Evolutionary conservation across 37 sponge, comb jelly and placozoan species (phyloP), one percentile per base, ranked within the genome.

Genomic region (Spongia lamella): DNA sequence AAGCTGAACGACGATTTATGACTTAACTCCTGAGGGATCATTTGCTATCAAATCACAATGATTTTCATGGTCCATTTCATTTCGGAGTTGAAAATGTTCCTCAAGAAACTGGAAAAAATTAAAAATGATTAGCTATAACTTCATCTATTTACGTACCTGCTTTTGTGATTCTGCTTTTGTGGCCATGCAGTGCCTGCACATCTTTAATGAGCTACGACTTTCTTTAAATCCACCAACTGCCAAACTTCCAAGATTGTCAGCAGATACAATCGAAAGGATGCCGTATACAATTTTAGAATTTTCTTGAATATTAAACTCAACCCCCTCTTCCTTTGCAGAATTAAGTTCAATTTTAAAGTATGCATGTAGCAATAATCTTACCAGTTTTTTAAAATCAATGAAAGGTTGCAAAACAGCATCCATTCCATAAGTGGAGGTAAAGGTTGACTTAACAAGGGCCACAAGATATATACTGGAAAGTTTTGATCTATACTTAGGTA

Each of bases 361-460:
- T n/a, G n/a, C n/a, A n/a, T n/a, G n/a, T n/a, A n/a, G n/a, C 32
- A 33, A 7, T 32, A 38, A 19, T 19, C 62, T n/a, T 68, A 50
- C 81, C 29, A 80, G 81, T 53, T 80, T 63, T 38, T 73, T 37
- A 0, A 74, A 1, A 19, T 82, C 75, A 17, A 82, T 53, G 29
- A 72, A 35, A 59, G 83, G 83, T 30, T 82, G 13, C 1, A 82
- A 74, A 19, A 82, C 51, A 1, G 13, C 3, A 66, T 82, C 58
- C 20, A 73, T 56, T 26, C 75, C 75, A 65, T 61, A 82, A 40
- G 64, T 61, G 14, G 2, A 15, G 3, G 73, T 27, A 22, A 20
- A 38, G 19, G 27, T 30, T 4, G 38, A 39, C 17, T 59, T 68
- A 9, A 49, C 67, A 47, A 82, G 19, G 38, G 49, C 26, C 0